These are phyloP conservation scores for Agonopterix subpropinquella DNA, from an alignment of 2,888 invertebrate species.

Conservation along the genomic window DNA sequence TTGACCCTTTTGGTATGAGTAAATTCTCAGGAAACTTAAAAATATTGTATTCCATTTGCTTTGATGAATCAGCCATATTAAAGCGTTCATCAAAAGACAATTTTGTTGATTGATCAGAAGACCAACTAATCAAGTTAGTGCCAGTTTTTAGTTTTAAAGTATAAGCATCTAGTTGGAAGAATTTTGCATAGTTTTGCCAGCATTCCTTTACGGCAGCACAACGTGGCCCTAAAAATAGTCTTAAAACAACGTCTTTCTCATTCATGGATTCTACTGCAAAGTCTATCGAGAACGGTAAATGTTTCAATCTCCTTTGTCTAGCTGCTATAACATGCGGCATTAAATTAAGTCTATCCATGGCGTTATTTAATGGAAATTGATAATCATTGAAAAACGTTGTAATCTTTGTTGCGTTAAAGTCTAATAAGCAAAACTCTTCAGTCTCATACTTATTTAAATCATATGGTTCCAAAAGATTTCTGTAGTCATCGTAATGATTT, in stretches of 20 bases:
- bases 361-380: conserved; percentile 37
- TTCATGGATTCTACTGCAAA: conserved; percentile 42
- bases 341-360: conserved; percentile 5
- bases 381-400: conserved; percentile 51
- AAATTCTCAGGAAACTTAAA: conserved; percentile 57
- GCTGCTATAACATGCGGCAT: conserved; percentile 19
- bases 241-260: conserved; percentile 32
- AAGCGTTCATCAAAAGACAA: conserved; percentile 41
- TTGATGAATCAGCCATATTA: conserved; percentile 26
- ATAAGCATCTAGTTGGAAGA: conserved; percentile 53
- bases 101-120: conserved; percentile 19
- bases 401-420: conserved; percentile 35
- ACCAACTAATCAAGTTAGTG: too few species aligned
- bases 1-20: conserved; percentile 49
- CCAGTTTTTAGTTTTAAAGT: conserved; percentile 22
- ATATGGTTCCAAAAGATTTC: conserved; percentile 36
- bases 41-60: conserved; percentile 27
- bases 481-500: conserved; percentile 48
- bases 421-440: conserved; percentile 36
- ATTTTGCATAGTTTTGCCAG: conserved; percentile 39
- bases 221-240: conserved; percentile 56
- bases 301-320: conserved; percentile 50
- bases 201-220: conserved; percentile 34
- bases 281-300: conserved; percentile 40
- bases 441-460: conserved; percentile 41